Evolutionary conservation across 2,113 vertebrate species (phyloP).

Genomic region (Anguilla rostrata): DNA sequence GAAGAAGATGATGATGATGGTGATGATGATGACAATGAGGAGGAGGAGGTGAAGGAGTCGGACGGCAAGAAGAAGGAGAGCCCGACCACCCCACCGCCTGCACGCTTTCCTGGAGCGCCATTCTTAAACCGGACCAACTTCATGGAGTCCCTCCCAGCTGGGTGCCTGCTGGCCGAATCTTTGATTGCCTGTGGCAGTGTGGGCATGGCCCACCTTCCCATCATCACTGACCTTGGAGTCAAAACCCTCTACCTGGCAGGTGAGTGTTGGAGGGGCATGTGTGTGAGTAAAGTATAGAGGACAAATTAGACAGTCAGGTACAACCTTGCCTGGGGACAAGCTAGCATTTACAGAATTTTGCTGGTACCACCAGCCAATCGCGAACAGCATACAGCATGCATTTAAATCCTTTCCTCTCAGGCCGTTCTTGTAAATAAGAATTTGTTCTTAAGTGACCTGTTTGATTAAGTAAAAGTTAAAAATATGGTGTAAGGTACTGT

Average conservation of each 20-base stretch:
- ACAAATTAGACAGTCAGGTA: neutral
- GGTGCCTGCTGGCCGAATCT: conserved; percentile 60
- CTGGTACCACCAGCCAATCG: neutral
- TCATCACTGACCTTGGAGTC: conserved; percentile 63
- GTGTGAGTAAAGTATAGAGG: neutral
- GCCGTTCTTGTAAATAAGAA: too few relatives aligned
- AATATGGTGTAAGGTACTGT: neutral
- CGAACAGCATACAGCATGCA: neutral
- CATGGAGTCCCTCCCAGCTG: conserved; percentile 52
- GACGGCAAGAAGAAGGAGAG: conserved; percentile 50
- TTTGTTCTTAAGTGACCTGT: too few relatives aligned
- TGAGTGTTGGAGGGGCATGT: conserved; percentile 41
- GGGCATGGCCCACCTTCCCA: conserved; percentile 66
- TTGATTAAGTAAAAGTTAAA: neutral
- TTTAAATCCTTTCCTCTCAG: neutral
- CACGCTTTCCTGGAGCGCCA: conserved; percentile 44
- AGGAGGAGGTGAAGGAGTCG: conserved; percentile 10
- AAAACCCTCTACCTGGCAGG: conserved; percentile 74
- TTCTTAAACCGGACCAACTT: conserved; percentile 35
- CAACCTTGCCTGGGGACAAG: neutral
- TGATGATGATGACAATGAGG: conserved; percentile 43
- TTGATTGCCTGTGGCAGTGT: conserved; percentile 65
- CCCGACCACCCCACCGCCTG: conserved; percentile 24
- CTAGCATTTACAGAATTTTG: neutral
- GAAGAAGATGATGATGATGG: conserved; percentile 24